These are phyloP conservation scores for Plestiodon gilberti DNA, from an alignment of 2,113 vertebrate genomes.

Conservation along the genomic window DNA sequence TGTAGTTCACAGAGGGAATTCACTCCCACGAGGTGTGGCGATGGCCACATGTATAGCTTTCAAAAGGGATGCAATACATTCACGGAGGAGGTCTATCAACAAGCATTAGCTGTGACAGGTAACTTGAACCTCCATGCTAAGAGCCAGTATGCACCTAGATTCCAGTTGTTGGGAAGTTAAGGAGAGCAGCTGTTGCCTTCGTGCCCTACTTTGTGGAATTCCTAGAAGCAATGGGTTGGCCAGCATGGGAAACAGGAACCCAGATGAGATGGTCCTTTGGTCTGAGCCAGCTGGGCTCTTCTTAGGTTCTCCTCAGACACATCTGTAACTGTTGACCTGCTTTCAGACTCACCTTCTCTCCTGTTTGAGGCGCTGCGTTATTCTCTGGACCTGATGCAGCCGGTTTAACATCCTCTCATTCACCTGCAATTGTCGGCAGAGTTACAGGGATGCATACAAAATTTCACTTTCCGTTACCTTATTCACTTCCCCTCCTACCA, in stretches of 20 bases:
- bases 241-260: neutral
- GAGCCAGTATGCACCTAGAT: neutral
- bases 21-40: neutral
- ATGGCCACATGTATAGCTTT: neutral
- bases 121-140: neutral
- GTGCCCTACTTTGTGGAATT: too few species aligned
- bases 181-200: too few species aligned
- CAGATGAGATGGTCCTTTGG: neutral
- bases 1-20: too few species aligned
- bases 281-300: neutral
- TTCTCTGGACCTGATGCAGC: slow-evolving; percentile 88
- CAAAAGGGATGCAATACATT: neutral
- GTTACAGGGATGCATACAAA: neutral
- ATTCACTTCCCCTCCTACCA: neutral
- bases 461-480: too few species aligned
- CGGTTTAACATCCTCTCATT: slow-evolving; percentile 88
- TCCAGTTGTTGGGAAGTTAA: too few species aligned
- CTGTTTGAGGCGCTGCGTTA: slow-evolving; percentile 85
- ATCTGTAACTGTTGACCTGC: neutral
- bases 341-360: slow-evolving; percentile 80
- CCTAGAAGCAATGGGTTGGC: too few species aligned
- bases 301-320: neutral
- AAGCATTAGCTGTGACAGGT: too few species aligned
- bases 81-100: neutral
- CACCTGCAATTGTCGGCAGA: slow-evolving; percentile 72